Base-by-base conservation (phyloP, 1,140 invertebrate species). In the Oscheius sp. region DNA sequence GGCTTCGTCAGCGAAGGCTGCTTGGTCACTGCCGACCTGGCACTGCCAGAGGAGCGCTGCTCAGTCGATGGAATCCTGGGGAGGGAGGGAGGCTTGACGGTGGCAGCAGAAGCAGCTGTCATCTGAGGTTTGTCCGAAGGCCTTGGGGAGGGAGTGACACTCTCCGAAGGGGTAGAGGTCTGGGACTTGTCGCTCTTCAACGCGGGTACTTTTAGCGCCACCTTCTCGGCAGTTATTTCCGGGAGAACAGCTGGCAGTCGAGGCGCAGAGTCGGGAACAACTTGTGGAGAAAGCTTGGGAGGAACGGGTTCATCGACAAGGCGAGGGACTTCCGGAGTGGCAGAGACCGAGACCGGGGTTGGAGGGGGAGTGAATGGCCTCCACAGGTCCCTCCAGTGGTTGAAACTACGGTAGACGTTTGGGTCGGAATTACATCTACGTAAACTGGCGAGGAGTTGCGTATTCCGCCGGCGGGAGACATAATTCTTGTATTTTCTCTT, bases 401-500 rank as follows among this genome's bases (percentile, higher is more conserved):
- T 77, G 64, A 61, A 77, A 26, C 74, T 77, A 23, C 70, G 77
- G 68, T 77, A 77, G 61, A 77, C 15, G 26, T 76, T 45, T 0
- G 76, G 76, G 32, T 77, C 76, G 26, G 74, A 77, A n/a, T 46
- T 46, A 55, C 76, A 77, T 62, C 65, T 35, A 31, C 76, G 15
- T 20, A 77, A 26, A n/a, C 59, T 77, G 18, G 76, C 76, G 18
- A 77, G 59, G 18, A 77, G 68, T 58, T 77, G 73, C 26, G 76
- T 76, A 42, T 77, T 77, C 29, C 76, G 32, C 26, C 76, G 63
- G 20, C 76, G 66, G 0, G 76, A 77, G 15, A 77, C 74, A 61
- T 75, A 75, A 32, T 77, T 77, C 49, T 77, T 77, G 63, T 77
- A 76, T 45, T 77, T 77, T 35, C 76, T 18, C 32, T 70, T 71